Conservation (phyloP, 2,113 vertebrate genomes). For the Alligator mississippiensis region DNA sequence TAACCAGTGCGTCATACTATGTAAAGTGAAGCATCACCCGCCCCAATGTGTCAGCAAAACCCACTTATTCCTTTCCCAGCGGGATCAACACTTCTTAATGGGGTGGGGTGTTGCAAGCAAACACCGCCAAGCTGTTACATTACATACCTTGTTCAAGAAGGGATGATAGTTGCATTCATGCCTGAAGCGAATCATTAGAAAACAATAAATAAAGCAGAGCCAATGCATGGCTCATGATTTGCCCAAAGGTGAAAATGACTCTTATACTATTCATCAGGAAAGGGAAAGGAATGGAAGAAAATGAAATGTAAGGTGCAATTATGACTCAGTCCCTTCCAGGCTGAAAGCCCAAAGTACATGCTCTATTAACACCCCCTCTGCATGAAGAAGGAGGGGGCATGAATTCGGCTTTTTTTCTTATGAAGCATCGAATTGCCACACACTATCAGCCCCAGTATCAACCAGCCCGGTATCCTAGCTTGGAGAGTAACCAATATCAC, state of each 20-base stretch:
- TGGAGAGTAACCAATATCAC: slow-evolving; percentile 34
- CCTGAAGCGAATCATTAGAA: slow-evolving; percentile 68
- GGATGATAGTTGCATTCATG: slow-evolving; percentile 23
- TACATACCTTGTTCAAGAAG: slow-evolving; percentile 58
- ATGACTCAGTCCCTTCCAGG: slow-evolving; percentile 57
- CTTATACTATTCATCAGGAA: slow-evolving; percentile 46
- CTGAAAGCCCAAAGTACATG: slow-evolving; percentile 44
- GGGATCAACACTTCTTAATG: neutral
- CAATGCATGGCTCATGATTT: neutral
- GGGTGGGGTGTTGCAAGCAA: slow-evolving; percentile 55
- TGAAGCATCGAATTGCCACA: neutral
- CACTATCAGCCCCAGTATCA: neutral
- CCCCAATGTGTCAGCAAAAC: neutral
- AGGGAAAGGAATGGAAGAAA: slow-evolving; percentile 57
- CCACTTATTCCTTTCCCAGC: slow-evolving; percentile 56
- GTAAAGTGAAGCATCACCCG: neutral
- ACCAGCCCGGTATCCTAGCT: neutral
- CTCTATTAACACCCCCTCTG: slow-evolving; percentile 56
- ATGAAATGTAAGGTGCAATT: slow-evolving; percentile 42
- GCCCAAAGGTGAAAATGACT: neutral
- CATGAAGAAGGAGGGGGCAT: slow-evolving; percentile 12
- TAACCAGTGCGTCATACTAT: neutral
- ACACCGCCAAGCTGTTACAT: slow-evolving; percentile 52
- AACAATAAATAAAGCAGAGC: slow-evolving; percentile 40
- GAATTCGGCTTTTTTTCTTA: neutral